phyloP scores from a whole-genome alignment of 2,113 vertebrate species.

The Octodon degus region DNA sequence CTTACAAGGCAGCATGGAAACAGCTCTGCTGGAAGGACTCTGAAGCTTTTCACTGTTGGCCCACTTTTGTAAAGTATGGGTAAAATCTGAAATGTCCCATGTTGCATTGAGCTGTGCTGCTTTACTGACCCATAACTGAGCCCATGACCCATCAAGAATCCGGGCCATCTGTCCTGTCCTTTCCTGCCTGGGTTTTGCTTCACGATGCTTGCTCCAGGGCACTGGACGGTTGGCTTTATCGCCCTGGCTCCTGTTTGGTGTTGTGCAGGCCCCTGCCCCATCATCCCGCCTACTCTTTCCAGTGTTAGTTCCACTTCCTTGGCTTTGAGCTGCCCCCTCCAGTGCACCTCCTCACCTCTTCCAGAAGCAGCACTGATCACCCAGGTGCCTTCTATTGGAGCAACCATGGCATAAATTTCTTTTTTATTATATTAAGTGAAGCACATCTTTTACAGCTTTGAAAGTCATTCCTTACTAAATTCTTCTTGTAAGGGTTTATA shows the following conservation, averaged over 20 bases:
- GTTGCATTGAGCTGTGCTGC: accelerated
- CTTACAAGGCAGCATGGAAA: accelerated
- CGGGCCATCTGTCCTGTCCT: neutral
- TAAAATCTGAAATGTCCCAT: accelerated
- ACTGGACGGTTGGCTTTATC: accelerated
- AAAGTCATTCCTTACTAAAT: neutral
- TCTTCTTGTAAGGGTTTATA: neutral
- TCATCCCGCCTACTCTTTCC: neutral
- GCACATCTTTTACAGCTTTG: neutral
- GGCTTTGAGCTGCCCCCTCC: neutral
- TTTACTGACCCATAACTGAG: accelerated
- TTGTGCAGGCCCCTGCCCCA: neutral
- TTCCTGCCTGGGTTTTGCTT: neutral
- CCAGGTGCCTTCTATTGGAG: neutral
- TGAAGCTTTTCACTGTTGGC: neutral
- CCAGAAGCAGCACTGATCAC: neutral
- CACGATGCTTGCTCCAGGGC: accelerated
- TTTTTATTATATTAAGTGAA: neutral
- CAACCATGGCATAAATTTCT: neutral
- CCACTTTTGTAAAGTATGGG: accelerated
- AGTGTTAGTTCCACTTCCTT: too few relatives aligned
- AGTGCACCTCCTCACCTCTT: neutral
- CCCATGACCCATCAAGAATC: accelerated
- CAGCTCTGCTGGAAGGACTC: neutral
- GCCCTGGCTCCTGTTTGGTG: too few relatives aligned